Conservation (phyloP, 2,797 vertebrate genomes). For the Sebastes itinus region DNA sequence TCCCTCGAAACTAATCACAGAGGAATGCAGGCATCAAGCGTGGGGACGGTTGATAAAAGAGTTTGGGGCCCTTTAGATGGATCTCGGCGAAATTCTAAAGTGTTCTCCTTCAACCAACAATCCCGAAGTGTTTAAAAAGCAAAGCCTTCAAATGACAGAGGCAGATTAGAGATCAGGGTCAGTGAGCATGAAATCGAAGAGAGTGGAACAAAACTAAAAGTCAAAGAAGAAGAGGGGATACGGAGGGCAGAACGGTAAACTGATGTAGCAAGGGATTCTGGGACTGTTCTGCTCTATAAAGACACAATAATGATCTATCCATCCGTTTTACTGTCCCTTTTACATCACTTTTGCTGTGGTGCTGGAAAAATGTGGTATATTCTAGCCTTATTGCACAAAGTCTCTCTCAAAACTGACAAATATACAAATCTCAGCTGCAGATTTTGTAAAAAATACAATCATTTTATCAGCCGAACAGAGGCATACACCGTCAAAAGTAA, state of each 20-base stretch:
- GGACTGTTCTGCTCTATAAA: background rate
- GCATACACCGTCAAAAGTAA: background rate
- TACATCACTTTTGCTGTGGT: background rate
- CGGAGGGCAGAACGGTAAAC: background rate
- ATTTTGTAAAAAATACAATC: background rate
- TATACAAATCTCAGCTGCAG: background rate
- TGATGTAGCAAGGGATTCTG: background rate
- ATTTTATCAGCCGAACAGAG: background rate
- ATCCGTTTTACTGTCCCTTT: background rate
- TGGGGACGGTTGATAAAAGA: slow-evolving; percentile 9
- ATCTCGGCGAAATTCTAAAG: slow-evolving; percentile 13
- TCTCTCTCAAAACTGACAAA: background rate
- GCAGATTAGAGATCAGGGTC: slow-evolving; percentile 29
- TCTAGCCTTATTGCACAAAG: background rate
- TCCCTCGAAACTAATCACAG: slow-evolving; percentile 36
- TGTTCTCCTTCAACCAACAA: slow-evolving; percentile 36
- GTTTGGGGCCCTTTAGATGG: background rate
- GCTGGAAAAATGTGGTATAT: background rate
- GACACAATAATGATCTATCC: background rate
- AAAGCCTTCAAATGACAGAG: slow-evolving; percentile 29
- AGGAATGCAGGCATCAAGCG: slow-evolving; percentile 29
- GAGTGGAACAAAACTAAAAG: slow-evolving; percentile 3
- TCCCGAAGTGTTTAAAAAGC: slow-evolving; percentile 20
- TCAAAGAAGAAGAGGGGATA: background rate
- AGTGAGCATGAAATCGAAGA: slow-evolving; percentile 23